Evolutionary conservation across 2,888 invertebrate genomes (phyloP), one percentile per base, ranked within the genome.

Genomic region (Polylopha cassiicola): DNA sequence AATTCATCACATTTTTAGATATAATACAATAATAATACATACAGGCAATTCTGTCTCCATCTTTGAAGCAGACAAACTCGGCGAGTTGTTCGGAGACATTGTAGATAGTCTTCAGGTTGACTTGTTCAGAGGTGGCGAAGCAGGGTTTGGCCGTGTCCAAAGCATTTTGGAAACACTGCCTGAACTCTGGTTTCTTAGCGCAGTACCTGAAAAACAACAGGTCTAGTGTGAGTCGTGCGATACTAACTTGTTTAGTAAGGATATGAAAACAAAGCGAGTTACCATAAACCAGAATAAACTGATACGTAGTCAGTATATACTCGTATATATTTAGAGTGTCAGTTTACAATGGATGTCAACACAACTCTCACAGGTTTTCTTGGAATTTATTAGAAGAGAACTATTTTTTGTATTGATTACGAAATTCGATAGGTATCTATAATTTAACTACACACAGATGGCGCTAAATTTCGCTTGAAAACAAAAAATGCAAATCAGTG

Each of bases 11-110:
- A 8, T 27, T 2, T n/a, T 5, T 10, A 3, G 14, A 6, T 14
- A 8, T 16, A 8, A 15, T 6, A 9, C 9, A 7, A 18, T 9
- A 17, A 3, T 9, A 18, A 9, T 6, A 87, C 91, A 87, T 69
- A 92, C 92, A 77, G 0, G 94, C 94, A 55, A 95, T 91, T 52
- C 94, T 89, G 65, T 94, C 94, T 4, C 94, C 94, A 53, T 93
- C 92, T 55, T 94, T 93, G 58, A 87, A 90, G 62, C 95, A 95
- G 13, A 92, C 79, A 62, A 95, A 95, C 49, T 90, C 88, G 0
- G 91, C 77, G 1, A 94, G 73, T 46, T 91, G 91, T 20, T 90
- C 87, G 0, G 92, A 87, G 20, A 93, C 89, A 50, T 92, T 91
- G 59, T 89, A 76, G 0, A 91, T 67, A 0, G 88, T 87, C 43